phyloP scores from a whole-genome alignment of 2,888 invertebrate genomes.

The Uropetala carovei region DNA sequence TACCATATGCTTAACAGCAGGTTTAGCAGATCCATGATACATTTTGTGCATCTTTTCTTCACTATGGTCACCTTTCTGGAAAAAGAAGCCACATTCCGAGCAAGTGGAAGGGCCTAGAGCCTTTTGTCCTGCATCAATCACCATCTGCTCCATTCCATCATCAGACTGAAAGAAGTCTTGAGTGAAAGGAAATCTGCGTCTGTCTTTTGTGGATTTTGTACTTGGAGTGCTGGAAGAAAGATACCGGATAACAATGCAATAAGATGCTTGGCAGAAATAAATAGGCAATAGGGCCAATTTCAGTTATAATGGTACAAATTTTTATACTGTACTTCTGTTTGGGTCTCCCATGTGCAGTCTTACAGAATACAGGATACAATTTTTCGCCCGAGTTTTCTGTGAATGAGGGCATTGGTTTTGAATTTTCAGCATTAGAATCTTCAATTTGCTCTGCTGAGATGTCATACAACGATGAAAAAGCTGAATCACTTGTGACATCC shows the following conservation, averaged over 20 bases:
- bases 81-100: conserved; percentile 84
- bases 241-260: neutral
- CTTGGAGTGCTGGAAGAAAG: neutral
- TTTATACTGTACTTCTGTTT: neutral
- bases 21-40: conserved; percentile 83
- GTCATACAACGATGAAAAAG: neutral
- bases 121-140: conserved; percentile 90
- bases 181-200: neutral
- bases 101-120: conserved; percentile 87
- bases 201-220: neutral
- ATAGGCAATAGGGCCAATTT: too few species aligned
- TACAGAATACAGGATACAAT: neutral
- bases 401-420: neutral
- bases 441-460: neutral
- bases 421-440: neutral
- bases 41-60: conserved; percentile 87
- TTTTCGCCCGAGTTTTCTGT: neutral
- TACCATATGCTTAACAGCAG: conserved; percentile 74
- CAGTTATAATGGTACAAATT: too few species aligned
- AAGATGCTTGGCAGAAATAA: neutral
- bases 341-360: neutral
- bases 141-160: conserved; percentile 68
- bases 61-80: conserved; percentile 85
- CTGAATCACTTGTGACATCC: neutral
- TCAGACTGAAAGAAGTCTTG: neutral